Percentiles rank a stretch among this genome's conserved stretches.
phyloP scores from a whole-genome alignment of 2,113 vertebrate genomes.

The Meriones unguiculatus region DNA sequence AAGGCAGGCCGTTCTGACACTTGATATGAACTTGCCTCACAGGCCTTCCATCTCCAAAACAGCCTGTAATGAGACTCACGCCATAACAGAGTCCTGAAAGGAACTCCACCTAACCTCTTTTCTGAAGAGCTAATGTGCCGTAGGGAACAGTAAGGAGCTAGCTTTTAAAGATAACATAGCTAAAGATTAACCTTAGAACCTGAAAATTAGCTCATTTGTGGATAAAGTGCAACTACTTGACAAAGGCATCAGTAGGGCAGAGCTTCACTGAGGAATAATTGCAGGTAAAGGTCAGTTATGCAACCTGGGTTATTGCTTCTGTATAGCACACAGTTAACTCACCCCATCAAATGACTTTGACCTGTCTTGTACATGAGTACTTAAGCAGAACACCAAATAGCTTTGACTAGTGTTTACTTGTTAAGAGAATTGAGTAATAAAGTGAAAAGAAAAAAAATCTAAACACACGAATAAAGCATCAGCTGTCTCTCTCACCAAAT shows the following conservation, averaged over 20 bases:
- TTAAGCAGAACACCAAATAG: slow-evolving; percentile 37
- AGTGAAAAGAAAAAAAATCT: slow-evolving; percentile 19
- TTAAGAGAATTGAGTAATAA: slow-evolving; percentile 44
- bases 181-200: slow-evolving; percentile 82
- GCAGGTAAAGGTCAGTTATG: slow-evolving; percentile 70
- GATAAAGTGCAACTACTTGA: slow-evolving; percentile 63
- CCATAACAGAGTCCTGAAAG: background rate
- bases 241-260: slow-evolving; percentile 1
- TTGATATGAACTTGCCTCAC: slow-evolving; percentile 18
- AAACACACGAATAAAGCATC: background rate
- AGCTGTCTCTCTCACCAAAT: background rate
- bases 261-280: slow-evolving; percentile 75
- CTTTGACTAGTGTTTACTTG: slow-evolving; percentile 44
- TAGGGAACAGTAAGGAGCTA: slow-evolving; percentile 10
- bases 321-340: slow-evolving; percentile 49
- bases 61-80: slow-evolving; percentile 31
- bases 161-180: slow-evolving; percentile 70
- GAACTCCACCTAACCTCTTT: slow-evolving; percentile 3
- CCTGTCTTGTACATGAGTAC: slow-evolving; percentile 46
- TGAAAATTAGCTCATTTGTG: slow-evolving; percentile 74
- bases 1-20: background rate
- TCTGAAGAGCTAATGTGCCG: slow-evolving; percentile 67
- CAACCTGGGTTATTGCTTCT: slow-evolving; percentile 67
- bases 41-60: slow-evolving; percentile 47
- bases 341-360: slow-evolving; percentile 58